Conservation (phyloP, 2,113 vertebrate genomes). For the Chascanopsetta lugubris region DNA sequence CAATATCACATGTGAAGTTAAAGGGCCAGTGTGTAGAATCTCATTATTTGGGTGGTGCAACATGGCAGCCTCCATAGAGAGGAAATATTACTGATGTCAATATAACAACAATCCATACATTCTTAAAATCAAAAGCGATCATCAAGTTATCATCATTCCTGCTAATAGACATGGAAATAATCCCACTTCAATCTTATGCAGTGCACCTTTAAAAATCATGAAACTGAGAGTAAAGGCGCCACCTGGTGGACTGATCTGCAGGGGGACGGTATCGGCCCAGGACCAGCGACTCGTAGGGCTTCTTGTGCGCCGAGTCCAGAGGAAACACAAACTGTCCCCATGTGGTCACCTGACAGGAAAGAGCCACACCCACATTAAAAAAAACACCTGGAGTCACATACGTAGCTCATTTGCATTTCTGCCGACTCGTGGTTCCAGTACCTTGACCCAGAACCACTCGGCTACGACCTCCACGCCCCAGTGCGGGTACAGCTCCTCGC, state of each 20-base stretch:
- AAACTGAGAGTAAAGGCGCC: background rate
- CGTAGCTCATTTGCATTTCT: background rate
- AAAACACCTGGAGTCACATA: conserved; percentile 14
- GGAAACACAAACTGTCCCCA: conserved; percentile 92
- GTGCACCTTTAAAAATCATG: background rate
- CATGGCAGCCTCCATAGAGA: too few relatives aligned
- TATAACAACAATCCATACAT: too few relatives aligned
- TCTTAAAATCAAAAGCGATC: too few relatives aligned
- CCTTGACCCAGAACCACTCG: conserved; percentile 98
- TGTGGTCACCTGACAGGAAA: conserved; percentile 84
- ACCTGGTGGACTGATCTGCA: conserved; percentile 53
- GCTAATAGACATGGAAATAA: too few relatives aligned
- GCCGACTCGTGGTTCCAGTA: conserved; percentile 56
- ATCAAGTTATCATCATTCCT: too few relatives aligned
- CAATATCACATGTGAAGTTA: too few relatives aligned
- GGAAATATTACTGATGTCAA: too few relatives aligned
- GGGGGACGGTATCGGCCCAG: conserved; percentile 81
- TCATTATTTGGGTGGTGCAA: too few relatives aligned
- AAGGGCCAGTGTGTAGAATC: too few relatives aligned
- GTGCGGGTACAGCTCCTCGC: conserved; percentile 90
- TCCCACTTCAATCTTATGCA: too few relatives aligned
- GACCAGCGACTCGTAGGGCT: conserved; percentile 92
- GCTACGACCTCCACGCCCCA: conserved; percentile 88
- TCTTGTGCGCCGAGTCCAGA: conserved; percentile 95
- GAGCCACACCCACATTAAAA: accelerated